phyloP scores from a whole-genome alignment of 2,113 vertebrate genomes.

The Euleptes europaea region DNA sequence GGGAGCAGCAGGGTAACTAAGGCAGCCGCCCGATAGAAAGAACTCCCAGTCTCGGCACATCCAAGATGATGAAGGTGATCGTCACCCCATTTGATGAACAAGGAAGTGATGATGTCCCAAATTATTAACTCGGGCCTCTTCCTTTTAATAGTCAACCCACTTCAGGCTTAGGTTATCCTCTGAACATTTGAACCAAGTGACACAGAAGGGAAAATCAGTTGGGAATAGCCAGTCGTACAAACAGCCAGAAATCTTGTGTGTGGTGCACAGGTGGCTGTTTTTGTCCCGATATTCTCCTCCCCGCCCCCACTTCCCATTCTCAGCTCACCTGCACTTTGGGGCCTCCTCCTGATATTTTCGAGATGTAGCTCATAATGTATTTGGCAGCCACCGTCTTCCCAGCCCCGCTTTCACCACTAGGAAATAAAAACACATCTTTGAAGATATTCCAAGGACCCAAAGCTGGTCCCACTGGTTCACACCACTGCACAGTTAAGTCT shows the following conservation, averaged over 20 bases:
- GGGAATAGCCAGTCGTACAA: too few species aligned
- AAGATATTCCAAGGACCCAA: not conserved
- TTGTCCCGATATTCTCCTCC: not conserved
- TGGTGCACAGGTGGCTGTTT: not conserved
- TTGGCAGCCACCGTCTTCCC: conserved; percentile 98
- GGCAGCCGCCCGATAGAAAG: not conserved
- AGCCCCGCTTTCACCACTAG: conserved; percentile 93
- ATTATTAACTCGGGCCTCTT: not conserved
- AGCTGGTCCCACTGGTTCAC: too few species aligned
- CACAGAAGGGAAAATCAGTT: not conserved
- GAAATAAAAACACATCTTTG: conserved; percentile 14
- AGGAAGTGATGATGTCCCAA: not conserved
- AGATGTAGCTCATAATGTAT: conserved; percentile 96
- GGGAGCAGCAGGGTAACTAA: not conserved
- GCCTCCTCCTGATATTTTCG: conserved; percentile 94
- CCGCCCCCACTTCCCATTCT: too few species aligned
- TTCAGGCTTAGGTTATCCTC: not conserved
- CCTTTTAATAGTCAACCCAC: too few species aligned
- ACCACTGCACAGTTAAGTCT: too few species aligned
- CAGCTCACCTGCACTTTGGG: conserved; percentile 90
- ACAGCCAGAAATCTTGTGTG: not conserved
- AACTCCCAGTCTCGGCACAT: not conserved
- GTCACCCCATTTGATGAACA: not conserved
- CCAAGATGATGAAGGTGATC: not conserved
- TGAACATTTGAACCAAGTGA: not conserved